Evolutionary conservation across 2,113 vertebrate species (phyloP), one percentile per base, ranked within the genome.

Genomic region (Isichthys henryi): DNA sequence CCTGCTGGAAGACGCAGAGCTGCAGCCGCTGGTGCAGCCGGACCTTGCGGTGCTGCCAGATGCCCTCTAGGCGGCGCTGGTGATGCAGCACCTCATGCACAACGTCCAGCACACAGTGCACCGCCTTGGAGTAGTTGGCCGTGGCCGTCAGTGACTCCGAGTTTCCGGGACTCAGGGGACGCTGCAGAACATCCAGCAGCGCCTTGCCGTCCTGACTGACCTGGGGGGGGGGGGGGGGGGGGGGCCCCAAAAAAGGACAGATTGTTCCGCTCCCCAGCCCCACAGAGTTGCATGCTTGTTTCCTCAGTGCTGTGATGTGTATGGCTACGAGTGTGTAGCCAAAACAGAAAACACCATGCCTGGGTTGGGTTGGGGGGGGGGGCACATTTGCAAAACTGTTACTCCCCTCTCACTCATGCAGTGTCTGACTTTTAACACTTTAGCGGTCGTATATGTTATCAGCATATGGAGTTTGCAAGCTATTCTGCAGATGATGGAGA

Each of bases 1-100:
- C 98, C 94, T 99, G 98, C 90, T 99, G 98, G 92, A 99, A 99
- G 90, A 99, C 98, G 1, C 97, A 99, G 88, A 99, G 96, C 94
- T 99, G 98, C 90, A 99, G 96, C 90, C 98, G 96, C 95, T 99
- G 98, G 91, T 99, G 98, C 66, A 99, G 96, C 90, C 98, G 97
- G 90, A 99, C 97, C 56, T 99, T 99, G 46, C 97, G 96, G 92
- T 98, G 98, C 88, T 99, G 98, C 97, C 98, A 98, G 91, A 97
- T 97, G 91, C 97, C 97, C 91, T 99, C 98, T 0, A 99, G 96
- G 74, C 97, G 96, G 70, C 97, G 96, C 92, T 99, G 96, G 93
- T 97, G 97, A 83, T 97, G 96, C 90, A 98, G 94, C 39, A 97
- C 96, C 89, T 97, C 97, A 0, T 98, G 97, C 0, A 98, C 96